Base-by-base conservation (phyloP, 2,113 vertebrate species). In the Cnemophilus loriae region DNA sequence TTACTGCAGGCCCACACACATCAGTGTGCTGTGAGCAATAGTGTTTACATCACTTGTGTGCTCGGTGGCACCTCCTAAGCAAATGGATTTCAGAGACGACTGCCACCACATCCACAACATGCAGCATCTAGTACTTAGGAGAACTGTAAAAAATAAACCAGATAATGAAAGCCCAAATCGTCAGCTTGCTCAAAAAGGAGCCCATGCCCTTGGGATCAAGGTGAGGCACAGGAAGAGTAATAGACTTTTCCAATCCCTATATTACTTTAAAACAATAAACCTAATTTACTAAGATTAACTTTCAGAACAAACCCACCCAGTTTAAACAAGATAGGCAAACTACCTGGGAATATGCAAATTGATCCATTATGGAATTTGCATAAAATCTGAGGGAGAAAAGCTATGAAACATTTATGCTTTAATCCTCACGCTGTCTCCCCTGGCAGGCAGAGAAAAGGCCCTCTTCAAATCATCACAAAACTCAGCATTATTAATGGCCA, bases 311-410 rank as follows among this genome's bases (percentile, higher is more conserved):
- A 57, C n/a, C 28, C 60, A 88, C 3, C 2, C 3, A 4, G 23
- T 84, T 88, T 80, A 65, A 93, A 63, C 16, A 77, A 88, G 33
- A 70, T 35, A 69, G 49, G 57, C 49, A 90, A 90, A 63, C 39
- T 90, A 85, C 73, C 52, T 64, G 35, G 32, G 53, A 94, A 73
- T 76, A 94, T 57, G 83, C 49, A 96, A 96, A 95, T 71, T 39
- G 6, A 68, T 1, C 39, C 15, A 89, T 76, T 91, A 89, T 27
- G 8, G 23, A 83, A 88, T 92, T 93, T 95, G 63, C 88, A 93
- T 96, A 92, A 90, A 85, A 49, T 68, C 35, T 64, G 47, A 92
- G 63, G n/a, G 67, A 96, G 63, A 88, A 82, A 74, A 96, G 42
- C 89, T 59, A 42, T 56, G 53, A 95, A 91, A 79, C 37, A 57